Conservation (phyloP, 2,113 vertebrate species). For the Leucopsar rothschildi region DNA sequence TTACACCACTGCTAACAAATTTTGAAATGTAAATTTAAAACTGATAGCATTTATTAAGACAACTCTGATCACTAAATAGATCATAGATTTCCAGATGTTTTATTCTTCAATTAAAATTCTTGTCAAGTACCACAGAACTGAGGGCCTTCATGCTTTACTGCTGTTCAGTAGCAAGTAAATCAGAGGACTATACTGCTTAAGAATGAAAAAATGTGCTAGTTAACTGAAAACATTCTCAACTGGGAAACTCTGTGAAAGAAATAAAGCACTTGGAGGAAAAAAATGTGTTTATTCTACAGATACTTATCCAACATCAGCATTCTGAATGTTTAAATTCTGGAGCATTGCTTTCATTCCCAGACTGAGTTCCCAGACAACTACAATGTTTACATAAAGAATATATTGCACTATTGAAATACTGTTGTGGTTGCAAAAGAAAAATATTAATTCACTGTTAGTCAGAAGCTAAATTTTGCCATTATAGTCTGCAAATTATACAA, state of each 20-base stretch:
- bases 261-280: not conserved
- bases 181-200: not conserved
- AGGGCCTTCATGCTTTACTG: not conserved
- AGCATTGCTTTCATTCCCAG: not conserved
- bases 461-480: not conserved
- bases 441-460: not conserved
- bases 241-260: not conserved
- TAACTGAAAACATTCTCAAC: not conserved
- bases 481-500: not conserved
- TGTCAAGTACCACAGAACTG: not conserved
- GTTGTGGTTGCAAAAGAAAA: not conserved
- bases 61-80: not conserved
- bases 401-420: not conserved
- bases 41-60: not conserved
- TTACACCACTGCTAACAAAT: not conserved
- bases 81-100: not conserved
- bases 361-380: not conserved
- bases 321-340: not conserved
- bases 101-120: not conserved
- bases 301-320: not conserved
- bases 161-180: not conserved
- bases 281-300: not conserved
- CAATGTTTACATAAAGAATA: not conserved
- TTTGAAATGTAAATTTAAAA: not conserved
- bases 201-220: not conserved